Conservation (phyloP, 2,888 invertebrate genomes). For the Micoletzkya japonica region DNA sequence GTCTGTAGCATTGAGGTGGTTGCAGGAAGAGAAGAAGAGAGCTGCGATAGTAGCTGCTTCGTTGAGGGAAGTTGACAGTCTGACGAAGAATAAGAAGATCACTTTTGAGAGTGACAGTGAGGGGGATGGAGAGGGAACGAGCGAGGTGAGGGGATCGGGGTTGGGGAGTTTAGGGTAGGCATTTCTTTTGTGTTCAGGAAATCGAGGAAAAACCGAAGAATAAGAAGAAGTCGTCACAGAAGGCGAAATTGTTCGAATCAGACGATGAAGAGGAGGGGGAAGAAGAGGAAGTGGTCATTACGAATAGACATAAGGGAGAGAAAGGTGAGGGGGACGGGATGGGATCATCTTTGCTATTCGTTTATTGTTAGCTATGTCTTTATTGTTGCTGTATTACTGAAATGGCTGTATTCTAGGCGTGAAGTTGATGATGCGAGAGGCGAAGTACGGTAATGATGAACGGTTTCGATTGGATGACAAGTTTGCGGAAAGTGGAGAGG, state of each 20-base stretch:
- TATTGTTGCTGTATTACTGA: background rate
- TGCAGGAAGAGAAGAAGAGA: background rate
- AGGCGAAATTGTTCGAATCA: background rate
- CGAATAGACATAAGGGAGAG: constrained; percentile 16
- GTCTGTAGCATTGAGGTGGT: background rate
- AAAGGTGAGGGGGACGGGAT: constrained; percentile 8
- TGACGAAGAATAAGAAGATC: constrained; percentile 11
- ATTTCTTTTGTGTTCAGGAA: background rate
- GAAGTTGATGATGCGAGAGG: constrained; percentile 42
- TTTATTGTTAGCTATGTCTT: background rate
- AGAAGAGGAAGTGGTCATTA: constrained; percentile 11
- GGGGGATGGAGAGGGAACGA: background rate
- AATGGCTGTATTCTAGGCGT: constrained; percentile 33
- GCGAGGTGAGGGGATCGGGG: background rate
- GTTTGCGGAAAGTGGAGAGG: constrained; percentile 32
- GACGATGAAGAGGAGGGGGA: constrained; percentile 10
- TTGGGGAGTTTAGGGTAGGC: background rate
- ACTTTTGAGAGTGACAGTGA: constrained; percentile 19
- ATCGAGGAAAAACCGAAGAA: background rate
- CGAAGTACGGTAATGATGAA: constrained; percentile 41
- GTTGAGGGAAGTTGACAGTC: constrained; percentile 6
- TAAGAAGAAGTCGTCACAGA: background rate
- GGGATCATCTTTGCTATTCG: background rate
- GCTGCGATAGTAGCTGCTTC: background rate
- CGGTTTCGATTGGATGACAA: constrained; percentile 45